phyloP scores from a whole-genome alignment of 2,888 invertebrate genomes.

The Rhamphomyia laevipes region DNA sequence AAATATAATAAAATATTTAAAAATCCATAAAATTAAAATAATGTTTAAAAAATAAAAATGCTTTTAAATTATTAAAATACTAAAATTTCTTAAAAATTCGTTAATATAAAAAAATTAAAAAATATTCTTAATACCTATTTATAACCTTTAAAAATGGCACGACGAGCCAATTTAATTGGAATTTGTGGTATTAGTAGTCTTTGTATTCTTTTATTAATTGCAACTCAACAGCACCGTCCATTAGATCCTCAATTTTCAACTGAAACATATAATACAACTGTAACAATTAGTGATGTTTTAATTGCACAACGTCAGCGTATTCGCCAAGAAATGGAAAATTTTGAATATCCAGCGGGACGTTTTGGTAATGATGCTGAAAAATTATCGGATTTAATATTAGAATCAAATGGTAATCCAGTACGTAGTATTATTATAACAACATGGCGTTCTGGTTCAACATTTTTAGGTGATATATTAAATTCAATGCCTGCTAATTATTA shows the following conservation, averaged over 20 bases:
- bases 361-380: constrained; percentile 43
- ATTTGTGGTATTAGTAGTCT: constrained; percentile 36
- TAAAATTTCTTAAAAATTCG: too few species aligned
- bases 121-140: too few species aligned
- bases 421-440: constrained; percentile 73
- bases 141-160: constrained; percentile 34
- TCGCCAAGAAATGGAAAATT: constrained; percentile 46
- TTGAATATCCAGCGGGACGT: constrained; percentile 46
- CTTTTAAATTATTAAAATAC: too few species aligned
- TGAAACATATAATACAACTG: constrained; percentile 29
- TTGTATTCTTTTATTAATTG: constrained; percentile 36
- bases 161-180: constrained; percentile 36
- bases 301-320: constrained; percentile 44
- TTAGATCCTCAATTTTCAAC: constrained; percentile 18
- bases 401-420: constrained; percentile 54
- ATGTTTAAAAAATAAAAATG: too few species aligned
- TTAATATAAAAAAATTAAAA: too few species aligned
- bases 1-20: too few species aligned
- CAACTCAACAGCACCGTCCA: constrained; percentile 36
- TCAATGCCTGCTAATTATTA: constrained; percentile 78
- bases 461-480: constrained; percentile 74
- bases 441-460: constrained; percentile 85
- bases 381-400: constrained; percentile 55
- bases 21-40: too few species aligned
- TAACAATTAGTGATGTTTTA: constrained; percentile 46